Evolutionary conservation across 2,113 vertebrate genomes (phyloP), one percentile per base, ranked within the genome.

Genomic region (Terrapene triunguis): DNA sequence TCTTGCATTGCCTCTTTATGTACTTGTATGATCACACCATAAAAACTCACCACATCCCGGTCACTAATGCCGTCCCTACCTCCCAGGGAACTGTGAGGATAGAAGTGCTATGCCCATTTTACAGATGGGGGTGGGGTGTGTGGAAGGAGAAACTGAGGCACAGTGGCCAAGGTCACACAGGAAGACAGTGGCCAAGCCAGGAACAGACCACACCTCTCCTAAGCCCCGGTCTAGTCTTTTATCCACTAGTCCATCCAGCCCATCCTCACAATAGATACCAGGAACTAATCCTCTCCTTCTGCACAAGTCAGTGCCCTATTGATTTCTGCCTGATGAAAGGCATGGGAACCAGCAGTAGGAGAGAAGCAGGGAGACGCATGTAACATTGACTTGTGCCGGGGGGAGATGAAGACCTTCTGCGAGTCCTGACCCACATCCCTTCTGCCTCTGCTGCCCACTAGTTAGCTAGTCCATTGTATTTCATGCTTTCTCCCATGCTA

Each of bases 1-100:
- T 47, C 51, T 1, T 0, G 65, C 54, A 54, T 32, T 0, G 0
- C 9, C 5, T 32, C 57, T 82, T 47, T 1, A 0, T 50, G 47
- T 0, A 0, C 19, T 32, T 90, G 55, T 78, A 21, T 27, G 42
- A 44, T 11, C 42, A 8, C 10, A 42, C 12, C 38, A 25, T 69
- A 21, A 72, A 72, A 69, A n/a, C 8, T 17, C 32, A 0, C 0
- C 65, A 44, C 78, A 72, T 27, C 0, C 0, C 0, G 1, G 54
- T 42, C 78, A 29, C 19, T 47, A 74, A 80, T 85, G 62, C 51
- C 44, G 80, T 81, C 44, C 44, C 44, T 44, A 44, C 44, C 44
- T 44, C 44, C 44, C 44, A 44, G 44, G 44, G 44, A 44, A 44
- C 44, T 44, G 44, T 44, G 44, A 44, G 44, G 44, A 44, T 44